phyloP scores from a whole-genome alignment of 2,797 vertebrate genomes.

The Cossypha dichroa region DNA sequence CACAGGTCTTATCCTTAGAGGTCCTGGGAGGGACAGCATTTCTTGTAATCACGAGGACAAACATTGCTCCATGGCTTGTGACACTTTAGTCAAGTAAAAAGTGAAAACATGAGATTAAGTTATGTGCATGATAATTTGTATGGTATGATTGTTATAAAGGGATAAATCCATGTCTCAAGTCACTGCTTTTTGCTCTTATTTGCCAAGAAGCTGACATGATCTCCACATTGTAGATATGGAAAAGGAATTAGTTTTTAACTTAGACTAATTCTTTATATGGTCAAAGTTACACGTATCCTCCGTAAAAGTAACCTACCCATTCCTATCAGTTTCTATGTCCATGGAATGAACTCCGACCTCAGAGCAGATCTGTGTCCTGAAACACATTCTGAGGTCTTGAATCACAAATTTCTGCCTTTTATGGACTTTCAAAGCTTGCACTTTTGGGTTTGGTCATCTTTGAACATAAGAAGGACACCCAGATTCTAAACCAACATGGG shows the following conservation, averaged over 20 bases:
- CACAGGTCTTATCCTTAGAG: not conserved
- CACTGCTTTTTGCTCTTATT: not conserved
- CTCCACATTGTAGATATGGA: not conserved
- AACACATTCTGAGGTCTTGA: not conserved
- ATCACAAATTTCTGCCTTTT: not conserved
- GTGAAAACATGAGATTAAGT: not conserved
- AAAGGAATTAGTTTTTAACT: not conserved
- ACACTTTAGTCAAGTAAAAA: not conserved
- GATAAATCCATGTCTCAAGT: not conserved
- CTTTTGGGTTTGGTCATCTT: not conserved
- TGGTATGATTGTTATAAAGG: rapidly evolving
- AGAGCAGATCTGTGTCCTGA: not conserved
- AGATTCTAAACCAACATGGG: not conserved
- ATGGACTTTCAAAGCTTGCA: not conserved
- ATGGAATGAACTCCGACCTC: not conserved
- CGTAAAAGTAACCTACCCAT: not conserved
- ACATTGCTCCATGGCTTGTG: not conserved
- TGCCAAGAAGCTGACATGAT: not conserved
- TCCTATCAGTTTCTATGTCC: rapidly evolving
- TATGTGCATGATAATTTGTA: not conserved
- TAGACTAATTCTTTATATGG: not conserved
- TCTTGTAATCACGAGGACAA: not conserved
- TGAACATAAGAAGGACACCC: not conserved
- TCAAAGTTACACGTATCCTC: not conserved
- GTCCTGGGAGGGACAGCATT: not conserved